Base-by-base conservation (phyloP, 1,140 invertebrate species). In the Cryptotermes secundus region DNA sequence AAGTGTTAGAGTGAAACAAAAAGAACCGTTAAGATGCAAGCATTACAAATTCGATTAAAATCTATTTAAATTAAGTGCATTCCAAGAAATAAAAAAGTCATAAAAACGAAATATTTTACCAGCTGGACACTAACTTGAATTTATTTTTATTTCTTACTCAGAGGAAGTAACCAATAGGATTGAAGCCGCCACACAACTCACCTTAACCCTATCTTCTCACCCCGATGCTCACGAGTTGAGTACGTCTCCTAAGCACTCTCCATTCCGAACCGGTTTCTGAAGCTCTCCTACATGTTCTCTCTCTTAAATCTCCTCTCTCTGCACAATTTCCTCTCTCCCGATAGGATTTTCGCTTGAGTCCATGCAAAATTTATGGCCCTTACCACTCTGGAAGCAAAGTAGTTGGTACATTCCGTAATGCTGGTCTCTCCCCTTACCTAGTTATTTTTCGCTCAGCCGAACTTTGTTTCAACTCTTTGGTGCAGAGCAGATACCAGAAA, bases 391-490 rank as follows among this genome's bases (percentile, higher is more conserved):
- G 53, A 59, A 26, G 53, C 19, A 16, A 59, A 59, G 53, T 59
- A 59, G 53, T 59, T 59, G 53, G 53, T 59, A 59, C 4, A 31
- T 14, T n/a, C 59, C 31, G 7, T 3, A 22, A 72, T n/a, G n/a
- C 59, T 72, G 31, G 3, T 16, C n/a, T 26, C n/a, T 31, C 59
- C 59, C n/a, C 3, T 72, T 31, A 31, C 59, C 59, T 72, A 72
- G 59, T 72, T 72, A 72, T 72, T 72, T 72, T 26, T 72, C n/a
- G 59, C 59, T 72, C 26, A 72, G 16, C 26, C 59, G 59, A 72
- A 72, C 59, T 72, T 72, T 72, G 59, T 72, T 72, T 72, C 16
- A 72, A 72, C 59, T 72, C 59, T 72, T 72, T 72, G 59, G 59
- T 72, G 9, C 59, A n/a, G n/a, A n/a, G 26, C 31, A 72, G 59